Evolutionary conservation across 2,797 vertebrate species (phyloP), one percentile per base, ranked within the genome.

Genomic region (Gorsachius magnificus): DNA sequence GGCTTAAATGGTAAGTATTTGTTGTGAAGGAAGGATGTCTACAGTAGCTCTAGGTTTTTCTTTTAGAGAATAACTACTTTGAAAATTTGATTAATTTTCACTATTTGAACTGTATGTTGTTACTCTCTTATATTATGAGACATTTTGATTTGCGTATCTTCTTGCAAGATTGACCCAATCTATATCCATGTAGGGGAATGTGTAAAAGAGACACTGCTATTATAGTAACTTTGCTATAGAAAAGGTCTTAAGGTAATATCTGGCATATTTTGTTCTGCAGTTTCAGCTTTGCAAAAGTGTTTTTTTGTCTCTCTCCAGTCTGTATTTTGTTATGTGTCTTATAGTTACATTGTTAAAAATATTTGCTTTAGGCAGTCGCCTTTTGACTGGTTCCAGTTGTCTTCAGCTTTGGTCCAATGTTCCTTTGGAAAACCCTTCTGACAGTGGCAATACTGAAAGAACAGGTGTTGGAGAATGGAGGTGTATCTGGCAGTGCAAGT

Each of bases 401-500:
- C 98, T 99, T 88, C 99, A 99, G 93, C 98, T 99, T 89, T 99
- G 99, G 99, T 99, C 98, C 85, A 98, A 97, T 91, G 68, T 92
- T 96, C 93, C 81, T 72, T 91, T 94, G 70, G 96, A 97, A 80
- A 96, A 92, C 35, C 45, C 94, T 90, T 72, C 92, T 89, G 98
- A 97, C 65, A 97, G 97, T 94, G 98, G 97, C 93, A 98, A 92
- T 94, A 64, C 50, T 87, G 97, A 96, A 90, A 97, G 97, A 97
- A 68, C 92, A 54, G 95, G 93, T 93, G 89, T 96, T 93, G 93
- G 96, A 63, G 96, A 98, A 74, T 99, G 99, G 99, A 98, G 93
- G 54, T 99, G 99, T 95, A 98, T 99, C 96, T 99, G 99, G 99
- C 98, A 99, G 54, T 99, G 98, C 99, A 99, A 98, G 99, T 99